Percentiles rank a stretch among this genome's conserved stretches.
phyloP scores from a whole-genome alignment of 1,140 invertebrate genomes.

The Sesamia nonagrioides region DNA sequence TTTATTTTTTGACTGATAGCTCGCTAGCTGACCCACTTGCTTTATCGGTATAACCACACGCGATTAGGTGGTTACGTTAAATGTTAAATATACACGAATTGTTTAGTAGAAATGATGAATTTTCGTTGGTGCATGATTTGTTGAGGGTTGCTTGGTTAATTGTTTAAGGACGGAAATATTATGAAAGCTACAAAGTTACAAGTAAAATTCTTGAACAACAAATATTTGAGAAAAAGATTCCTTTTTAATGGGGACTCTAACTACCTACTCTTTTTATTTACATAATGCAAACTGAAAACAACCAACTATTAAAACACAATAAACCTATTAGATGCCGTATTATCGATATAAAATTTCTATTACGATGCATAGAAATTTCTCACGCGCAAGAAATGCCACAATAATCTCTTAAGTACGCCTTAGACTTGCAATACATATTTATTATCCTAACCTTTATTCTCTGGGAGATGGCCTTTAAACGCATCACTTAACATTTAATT shows the following conservation, averaged over 20 bases:
- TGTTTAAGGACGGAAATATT: constrained; percentile 4
- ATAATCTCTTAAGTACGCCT: constrained; percentile 14
- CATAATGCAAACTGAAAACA: too few species aligned
- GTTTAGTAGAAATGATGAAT: constrained; percentile 53
- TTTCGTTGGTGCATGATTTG: constrained; percentile 1
- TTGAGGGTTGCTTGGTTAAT: constrained; percentile 15
- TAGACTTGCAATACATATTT: constrained; percentile 51
- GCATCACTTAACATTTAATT: constrained; percentile 48
- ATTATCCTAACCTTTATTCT: constrained; percentile 43
- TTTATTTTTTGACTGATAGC: constrained; percentile 76
- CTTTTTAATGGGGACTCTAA: too few species aligned
- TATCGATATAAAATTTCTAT: not conserved
- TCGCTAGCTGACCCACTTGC: constrained; percentile 70
- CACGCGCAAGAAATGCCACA: constrained; percentile 21
- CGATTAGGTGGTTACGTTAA: constrained; percentile 63
- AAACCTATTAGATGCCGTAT: not conserved
- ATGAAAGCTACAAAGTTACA: not conserved
- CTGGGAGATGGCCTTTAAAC: constrained; percentile 38
- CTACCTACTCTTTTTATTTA: too few species aligned
- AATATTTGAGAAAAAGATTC: too few species aligned
- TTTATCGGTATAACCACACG: constrained; percentile 70
- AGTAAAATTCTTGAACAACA: too few species aligned
- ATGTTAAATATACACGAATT: constrained; percentile 60
- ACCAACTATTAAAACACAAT: too few species aligned
- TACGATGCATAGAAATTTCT: constrained; percentile 3